A percentile compares a stretch with the other conserved stretches of the same genome.
phyloP scores from a whole-genome alignment of 1,140 invertebrate species.

The Sycophaga agraensis region DNA sequence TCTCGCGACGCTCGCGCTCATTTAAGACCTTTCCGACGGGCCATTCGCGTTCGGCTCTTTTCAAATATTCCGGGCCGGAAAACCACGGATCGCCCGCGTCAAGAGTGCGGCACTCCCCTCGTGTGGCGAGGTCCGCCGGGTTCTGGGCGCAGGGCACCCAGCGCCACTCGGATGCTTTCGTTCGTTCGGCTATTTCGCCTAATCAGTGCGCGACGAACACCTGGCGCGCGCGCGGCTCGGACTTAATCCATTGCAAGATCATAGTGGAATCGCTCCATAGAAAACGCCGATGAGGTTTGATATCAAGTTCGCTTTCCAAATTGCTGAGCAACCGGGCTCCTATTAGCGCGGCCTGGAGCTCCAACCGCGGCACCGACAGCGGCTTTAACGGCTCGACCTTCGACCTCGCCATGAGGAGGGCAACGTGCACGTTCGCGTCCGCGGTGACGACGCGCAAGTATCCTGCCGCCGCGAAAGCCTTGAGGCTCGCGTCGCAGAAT shows the following conservation, averaged over 20 bases:
- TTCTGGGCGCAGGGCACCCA: conserved; percentile 49
- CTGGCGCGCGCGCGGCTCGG: neutral
- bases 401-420: neutral
- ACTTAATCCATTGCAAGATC: neutral
- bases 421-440: too few species aligned
- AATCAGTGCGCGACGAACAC: neutral
- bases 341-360: neutral
- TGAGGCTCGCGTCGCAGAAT: neutral
- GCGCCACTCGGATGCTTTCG: conserved; percentile 40
- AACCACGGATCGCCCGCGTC: neutral
- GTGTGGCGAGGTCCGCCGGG: conserved; percentile 44
- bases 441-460: too few species aligned
- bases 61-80: neutral
- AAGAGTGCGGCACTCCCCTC: neutral
- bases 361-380: neutral
- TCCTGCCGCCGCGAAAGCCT: neutral
- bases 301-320: neutral
- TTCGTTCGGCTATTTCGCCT: neutral
- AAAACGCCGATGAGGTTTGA: neutral
- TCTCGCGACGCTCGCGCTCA: too few species aligned
- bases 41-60: neutral
- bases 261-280: neutral
- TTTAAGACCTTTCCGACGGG: neutral
- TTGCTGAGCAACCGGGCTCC: neutral
- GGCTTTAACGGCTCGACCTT: neutral